phyloP scores from a whole-genome alignment of 2,888 invertebrate genomes.

The Ichneumoninae sp. region DNA sequence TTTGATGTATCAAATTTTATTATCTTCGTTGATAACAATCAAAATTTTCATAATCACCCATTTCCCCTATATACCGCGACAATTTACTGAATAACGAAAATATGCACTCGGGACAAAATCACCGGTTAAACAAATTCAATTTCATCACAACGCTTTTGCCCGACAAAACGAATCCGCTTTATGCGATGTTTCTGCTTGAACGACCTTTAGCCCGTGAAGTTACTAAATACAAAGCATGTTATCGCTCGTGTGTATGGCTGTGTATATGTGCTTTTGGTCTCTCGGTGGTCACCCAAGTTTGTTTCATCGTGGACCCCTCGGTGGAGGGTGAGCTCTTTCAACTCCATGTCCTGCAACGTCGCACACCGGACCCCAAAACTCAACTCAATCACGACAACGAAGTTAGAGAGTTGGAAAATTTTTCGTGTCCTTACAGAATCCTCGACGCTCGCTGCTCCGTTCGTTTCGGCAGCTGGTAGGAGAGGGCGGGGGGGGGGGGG shows the following conservation, averaged over 20 bases:
- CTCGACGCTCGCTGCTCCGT: conserved; percentile 21
- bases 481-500: conserved; percentile 29
- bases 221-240: conserved; percentile 33
- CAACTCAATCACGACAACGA: conserved; percentile 68
- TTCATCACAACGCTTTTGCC: conserved; percentile 30
- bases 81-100: not conserved
- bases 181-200: conserved; percentile 50
- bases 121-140: conserved; percentile 39
- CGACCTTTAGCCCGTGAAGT: conserved; percentile 49
- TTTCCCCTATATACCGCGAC: not conserved
- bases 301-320: conserved; percentile 55
- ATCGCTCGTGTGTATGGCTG: not conserved
- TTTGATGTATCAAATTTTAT: conserved; percentile 41
- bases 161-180: conserved; percentile 54
- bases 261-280: conserved; percentile 10
- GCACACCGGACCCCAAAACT: conserved; percentile 64
- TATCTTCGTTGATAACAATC: conserved; percentile 42
- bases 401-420: conserved; percentile 68
- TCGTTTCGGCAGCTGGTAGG: conserved; percentile 17
- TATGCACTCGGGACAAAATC: not conserved
- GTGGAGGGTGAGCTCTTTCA: not conserved
- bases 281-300: conserved; percentile 59
- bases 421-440: conserved; percentile 51
- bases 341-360: conserved; percentile 56
- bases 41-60: conserved; percentile 52